Evolutionary conservation across 2,888 invertebrate species (phyloP).

Genomic region (Netelia fuscicornis): DNA sequence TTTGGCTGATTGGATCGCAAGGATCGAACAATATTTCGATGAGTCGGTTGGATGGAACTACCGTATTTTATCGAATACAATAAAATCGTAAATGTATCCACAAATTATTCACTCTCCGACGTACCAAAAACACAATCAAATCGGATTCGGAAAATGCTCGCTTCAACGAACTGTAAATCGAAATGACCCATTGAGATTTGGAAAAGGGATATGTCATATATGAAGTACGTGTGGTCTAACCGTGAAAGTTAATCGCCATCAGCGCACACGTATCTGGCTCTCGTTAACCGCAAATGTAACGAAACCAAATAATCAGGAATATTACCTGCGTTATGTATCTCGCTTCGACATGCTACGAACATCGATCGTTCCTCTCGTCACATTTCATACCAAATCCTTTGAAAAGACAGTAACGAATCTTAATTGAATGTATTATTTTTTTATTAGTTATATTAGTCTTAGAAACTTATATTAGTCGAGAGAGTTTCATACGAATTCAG

Average conservation of each 20-base stretch:
- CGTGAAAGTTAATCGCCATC: constrained; percentile 8
- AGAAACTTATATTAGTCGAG: neutral
- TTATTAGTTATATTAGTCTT: neutral
- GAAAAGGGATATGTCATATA: constrained; percentile 3
- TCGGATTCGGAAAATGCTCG: neutral
- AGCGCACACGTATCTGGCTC: neutral
- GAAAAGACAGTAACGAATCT: no score
- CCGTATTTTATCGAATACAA: constrained; percentile 18
- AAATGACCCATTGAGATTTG: neutral
- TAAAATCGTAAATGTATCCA: constrained; percentile 22
- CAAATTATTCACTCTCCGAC: neutral
- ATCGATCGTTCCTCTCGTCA: neutral
- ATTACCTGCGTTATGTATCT: constrained; percentile 21
- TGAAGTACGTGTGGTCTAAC: constrained; percentile 11
- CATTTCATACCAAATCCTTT: constrained; percentile 8
- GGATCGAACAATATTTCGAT: constrained; percentile 10
- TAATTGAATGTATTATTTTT: no score
- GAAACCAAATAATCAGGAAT: constrained; percentile 44
- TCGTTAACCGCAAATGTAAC: constrained; percentile 23
- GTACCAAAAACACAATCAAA: constrained; percentile 28
- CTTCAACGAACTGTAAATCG: constrained; percentile 6
- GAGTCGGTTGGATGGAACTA: neutral
- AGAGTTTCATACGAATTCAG: constrained; percentile 22
- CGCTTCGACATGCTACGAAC: neutral
- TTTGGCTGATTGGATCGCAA: constrained; percentile 47